These are phyloP conservation scores for Brachypterus glaber DNA, from an alignment of 2,888 invertebrate species.

Conservation along the genomic window DNA sequence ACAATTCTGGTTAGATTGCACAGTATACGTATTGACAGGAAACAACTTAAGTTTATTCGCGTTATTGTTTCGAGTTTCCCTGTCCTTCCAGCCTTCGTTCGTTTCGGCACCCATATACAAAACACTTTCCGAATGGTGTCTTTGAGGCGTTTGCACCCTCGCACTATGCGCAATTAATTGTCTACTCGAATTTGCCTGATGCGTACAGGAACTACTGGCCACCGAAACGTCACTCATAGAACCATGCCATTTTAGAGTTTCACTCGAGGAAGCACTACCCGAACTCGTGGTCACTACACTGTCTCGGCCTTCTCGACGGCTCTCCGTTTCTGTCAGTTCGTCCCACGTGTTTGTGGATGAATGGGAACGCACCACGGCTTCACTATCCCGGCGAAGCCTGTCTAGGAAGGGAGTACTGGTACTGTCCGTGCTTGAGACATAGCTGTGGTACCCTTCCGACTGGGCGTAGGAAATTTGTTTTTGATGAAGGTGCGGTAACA, in stretches of 20 bases:
- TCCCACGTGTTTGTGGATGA: constrained; percentile 39
- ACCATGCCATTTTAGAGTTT: constrained; percentile 71
- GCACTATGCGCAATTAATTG: constrained; percentile 69
- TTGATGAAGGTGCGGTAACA: constrained; percentile 50
- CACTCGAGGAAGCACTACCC: constrained; percentile 58
- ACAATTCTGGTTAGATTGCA: constrained; percentile 33
- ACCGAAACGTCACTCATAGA: constrained; percentile 65
- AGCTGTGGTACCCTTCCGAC: constrained; percentile 72
- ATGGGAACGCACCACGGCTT: constrained; percentile 42
- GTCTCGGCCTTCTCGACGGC: constrained; percentile 44
- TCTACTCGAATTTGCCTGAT: constrained; percentile 41
- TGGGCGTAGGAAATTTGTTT: constrained; percentile 69
- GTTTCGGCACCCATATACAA: constrained; percentile 51
- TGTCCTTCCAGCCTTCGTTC: constrained; percentile 33
- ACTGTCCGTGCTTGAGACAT: constrained; percentile 68
- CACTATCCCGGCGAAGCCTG: constrained; percentile 55
- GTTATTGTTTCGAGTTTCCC: constrained; percentile 37
- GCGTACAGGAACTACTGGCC: constrained; percentile 44
- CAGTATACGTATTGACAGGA: constrained; percentile 60
- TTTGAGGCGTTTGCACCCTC: constrained; percentile 64
- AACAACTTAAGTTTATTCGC: constrained; percentile 53
- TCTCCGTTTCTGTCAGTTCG: constrained; percentile 25
- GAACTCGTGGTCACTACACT: constrained; percentile 55
- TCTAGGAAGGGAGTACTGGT: constrained; percentile 69
- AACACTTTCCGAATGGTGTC: constrained; percentile 69